Evolutionary conservation across 1,140 invertebrate genomes (phyloP), one percentile per base, ranked within the genome.

Genomic region (Drosophila kanapiae): DNA sequence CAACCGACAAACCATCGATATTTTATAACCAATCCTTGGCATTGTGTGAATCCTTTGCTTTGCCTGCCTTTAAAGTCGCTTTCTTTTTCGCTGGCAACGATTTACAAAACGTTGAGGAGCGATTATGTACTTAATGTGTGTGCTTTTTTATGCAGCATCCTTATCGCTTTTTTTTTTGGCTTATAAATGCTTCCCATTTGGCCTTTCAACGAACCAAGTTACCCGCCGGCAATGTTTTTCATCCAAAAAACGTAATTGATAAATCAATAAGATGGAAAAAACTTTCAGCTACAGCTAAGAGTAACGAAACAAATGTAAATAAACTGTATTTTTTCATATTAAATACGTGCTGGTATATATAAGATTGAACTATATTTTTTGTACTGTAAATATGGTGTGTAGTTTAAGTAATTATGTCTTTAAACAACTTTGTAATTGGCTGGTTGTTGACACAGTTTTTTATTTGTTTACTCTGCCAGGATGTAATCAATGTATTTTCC

Each of bases 1-100:
- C 48, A 62, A 33, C 23, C n/a, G 18, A 38, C 48, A 62, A 33
- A 6, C 18, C 31, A 61, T 27, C 23, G 59, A 60, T 27, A n/a
- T 11, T 14, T 29, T 29, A 37, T 27, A 13, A 14, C 9, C 48
- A 31, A 31, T 31, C 8, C 31, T 7, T 8, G 31, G 31, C 31
- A 31, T 31, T 31, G 31, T 31, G 31, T 31, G 31, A 31, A 31
- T 31, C 7, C n/a, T n/a, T 29, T 48, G 9, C 7, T 5, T 14
- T 8, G 47, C 1, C 11, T 6, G 42, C 10, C 10, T 23, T 29
- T 31, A 29, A 49, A 49, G 4, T 2, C 23, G 47, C 0, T 10
- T 31, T 16, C 29, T 53, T 40, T 53, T 13, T 8, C 23, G 2
- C 16, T 35, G 10, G 6, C 7, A 53, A 33, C n/a, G n/a, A 18